phyloP scores from a whole-genome alignment of 2,888 invertebrate genomes.

The Pterostichus madidus region DNA sequence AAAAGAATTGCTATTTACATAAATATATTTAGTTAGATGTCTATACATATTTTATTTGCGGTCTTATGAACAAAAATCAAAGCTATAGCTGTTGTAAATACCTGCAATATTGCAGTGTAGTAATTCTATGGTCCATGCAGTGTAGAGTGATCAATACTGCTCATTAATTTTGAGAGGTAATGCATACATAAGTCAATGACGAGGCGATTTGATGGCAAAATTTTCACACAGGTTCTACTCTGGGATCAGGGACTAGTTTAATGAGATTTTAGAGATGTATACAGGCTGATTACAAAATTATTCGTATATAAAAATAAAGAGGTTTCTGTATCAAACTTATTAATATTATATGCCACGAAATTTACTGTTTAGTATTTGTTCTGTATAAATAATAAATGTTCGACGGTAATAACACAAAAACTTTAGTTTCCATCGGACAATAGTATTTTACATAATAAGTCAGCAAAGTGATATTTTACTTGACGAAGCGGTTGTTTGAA shows the following conservation, averaged over 20 bases:
- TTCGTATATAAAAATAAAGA: neutral
- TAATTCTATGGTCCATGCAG: neutral
- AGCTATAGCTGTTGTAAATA: neutral
- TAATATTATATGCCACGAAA: neutral
- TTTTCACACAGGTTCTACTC: neutral
- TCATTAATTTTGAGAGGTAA: conserved; percentile 48
- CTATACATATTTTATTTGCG: too few species aligned
- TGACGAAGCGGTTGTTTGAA: too few species aligned
- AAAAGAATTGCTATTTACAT: too few species aligned
- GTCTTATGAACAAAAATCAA: too few species aligned
- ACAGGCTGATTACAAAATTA: neutral
- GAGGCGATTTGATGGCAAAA: conserved; percentile 12
- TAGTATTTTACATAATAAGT: too few species aligned
- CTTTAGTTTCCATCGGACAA: too few species aligned
- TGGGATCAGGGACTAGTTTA: conserved; percentile 18
- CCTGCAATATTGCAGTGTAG: neutral
- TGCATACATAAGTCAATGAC: conserved; percentile 43
- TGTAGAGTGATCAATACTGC: conserved; percentile 3
- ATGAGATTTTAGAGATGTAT: conserved; percentile 29
- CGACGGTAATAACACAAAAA: too few species aligned
- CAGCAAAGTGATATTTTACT: too few species aligned
- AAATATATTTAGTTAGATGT: too few species aligned
- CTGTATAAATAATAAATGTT: too few species aligned
- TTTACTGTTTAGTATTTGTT: neutral
- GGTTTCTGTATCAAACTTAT: neutral